These are phyloP conservation scores for Palloptera scutellata DNA, from an alignment of 2,888 invertebrate genomes.

Conservation along the genomic window DNA sequence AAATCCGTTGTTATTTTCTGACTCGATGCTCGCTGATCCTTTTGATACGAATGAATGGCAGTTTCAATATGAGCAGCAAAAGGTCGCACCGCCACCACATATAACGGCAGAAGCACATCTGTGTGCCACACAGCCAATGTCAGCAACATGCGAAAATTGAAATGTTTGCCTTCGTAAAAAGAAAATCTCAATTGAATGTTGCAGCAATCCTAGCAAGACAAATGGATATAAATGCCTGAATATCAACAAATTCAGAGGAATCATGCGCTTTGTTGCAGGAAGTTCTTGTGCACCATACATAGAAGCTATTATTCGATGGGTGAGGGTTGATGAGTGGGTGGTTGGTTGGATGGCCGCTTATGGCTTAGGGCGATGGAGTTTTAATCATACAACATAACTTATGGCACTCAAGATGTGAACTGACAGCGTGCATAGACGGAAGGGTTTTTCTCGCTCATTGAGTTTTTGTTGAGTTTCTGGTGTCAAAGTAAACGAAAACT, in stretches of 20 bases:
- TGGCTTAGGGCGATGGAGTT: constrained; percentile 58
- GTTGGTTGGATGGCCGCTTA: constrained; percentile 30
- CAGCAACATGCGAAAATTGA: constrained; percentile 52
- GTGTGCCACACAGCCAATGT: constrained; percentile 38
- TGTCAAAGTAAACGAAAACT: not conserved
- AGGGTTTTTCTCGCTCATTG: constrained; percentile 21
- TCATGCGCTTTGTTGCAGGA: constrained; percentile 36
- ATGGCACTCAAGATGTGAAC: constrained; percentile 64
- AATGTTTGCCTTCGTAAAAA: constrained; percentile 50
- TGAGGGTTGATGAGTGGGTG: constrained; percentile 10
- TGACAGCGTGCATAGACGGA: constrained; percentile 51
- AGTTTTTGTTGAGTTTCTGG: constrained; percentile 5
- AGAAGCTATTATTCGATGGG: constrained; percentile 10
- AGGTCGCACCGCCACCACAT: constrained; percentile 37
- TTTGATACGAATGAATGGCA: constrained; percentile 57
- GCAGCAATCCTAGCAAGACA: constrained; percentile 41
- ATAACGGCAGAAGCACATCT: constrained; percentile 27
- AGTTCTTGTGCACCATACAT: constrained; percentile 30
- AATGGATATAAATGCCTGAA: constrained; percentile 41
- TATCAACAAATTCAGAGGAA: constrained; percentile 36
- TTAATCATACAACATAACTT: constrained; percentile 64
- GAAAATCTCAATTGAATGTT: constrained; percentile 41
- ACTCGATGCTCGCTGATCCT: constrained; percentile 69
- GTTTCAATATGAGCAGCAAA: constrained; percentile 34
- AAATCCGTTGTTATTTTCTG: constrained; percentile 70